Conservation (phyloP, 2,888 invertebrate species). For the Deroplatys truncata region DNA sequence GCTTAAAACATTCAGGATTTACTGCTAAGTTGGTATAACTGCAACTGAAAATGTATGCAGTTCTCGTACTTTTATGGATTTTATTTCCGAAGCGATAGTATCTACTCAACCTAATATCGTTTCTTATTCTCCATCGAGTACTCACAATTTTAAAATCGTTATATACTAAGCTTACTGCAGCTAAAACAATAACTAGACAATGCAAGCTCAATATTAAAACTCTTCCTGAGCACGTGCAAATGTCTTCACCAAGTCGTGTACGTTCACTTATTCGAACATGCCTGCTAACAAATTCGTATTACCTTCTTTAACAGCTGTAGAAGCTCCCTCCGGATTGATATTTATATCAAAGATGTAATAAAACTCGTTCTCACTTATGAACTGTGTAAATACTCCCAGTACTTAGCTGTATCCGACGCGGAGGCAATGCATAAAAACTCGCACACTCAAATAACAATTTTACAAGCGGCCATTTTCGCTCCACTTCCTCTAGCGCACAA, state of each 20-base stretch:
- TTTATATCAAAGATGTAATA: background rate
- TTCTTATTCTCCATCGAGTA: background rate
- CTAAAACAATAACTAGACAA: background rate
- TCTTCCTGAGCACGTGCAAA: conserved; percentile 14
- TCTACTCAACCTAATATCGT: background rate
- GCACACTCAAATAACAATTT: background rate
- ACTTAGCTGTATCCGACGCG: background rate
- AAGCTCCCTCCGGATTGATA: background rate
- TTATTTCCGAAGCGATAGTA: background rate
- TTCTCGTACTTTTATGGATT: background rate
- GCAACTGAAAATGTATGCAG: background rate
- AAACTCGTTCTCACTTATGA: background rate
- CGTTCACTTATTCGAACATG: background rate
- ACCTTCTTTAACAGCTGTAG: background rate
- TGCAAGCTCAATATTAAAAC: background rate
- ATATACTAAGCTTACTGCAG: background rate
- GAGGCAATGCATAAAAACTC: background rate
- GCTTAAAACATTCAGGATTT: background rate
- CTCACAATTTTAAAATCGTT: background rate
- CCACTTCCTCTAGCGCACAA: background rate
- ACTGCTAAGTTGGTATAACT: background rate
- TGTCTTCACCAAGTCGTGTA: background rate
- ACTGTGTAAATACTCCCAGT: background rate
- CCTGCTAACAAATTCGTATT: background rate
- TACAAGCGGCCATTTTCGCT: background rate